Evolutionary conservation across 2,113 vertebrate genomes (phyloP), one percentile per base, ranked within the genome.

Genomic region (Malurus cyaneus): DNA sequence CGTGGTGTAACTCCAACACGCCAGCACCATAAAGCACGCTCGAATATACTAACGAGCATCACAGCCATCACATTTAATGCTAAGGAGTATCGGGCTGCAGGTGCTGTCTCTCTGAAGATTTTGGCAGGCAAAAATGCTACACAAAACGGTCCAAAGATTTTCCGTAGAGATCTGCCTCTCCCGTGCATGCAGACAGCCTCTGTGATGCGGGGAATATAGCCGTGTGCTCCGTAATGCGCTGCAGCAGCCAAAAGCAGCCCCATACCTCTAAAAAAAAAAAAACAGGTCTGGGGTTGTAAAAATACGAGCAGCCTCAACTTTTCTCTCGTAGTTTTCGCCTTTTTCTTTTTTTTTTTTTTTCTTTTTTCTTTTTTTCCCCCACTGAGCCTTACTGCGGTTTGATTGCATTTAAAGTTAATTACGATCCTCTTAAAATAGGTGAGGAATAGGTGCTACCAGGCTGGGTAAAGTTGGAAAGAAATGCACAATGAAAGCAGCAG

Each of bases 1-100:
- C 98, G 97, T 97, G 98, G 98, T 97, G 98, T 98, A 98, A 98
- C 98, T 97, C 96, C 98, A 98, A 98, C 97, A 97, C 95, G 97
- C 97, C 98, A 97, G 98, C 98, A 97, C 97, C 98, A 98, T 99
- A 99, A 98, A 98, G 98, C 98, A 98, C 97, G 97, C 98, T 98
- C 98, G 98, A 98, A 98, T 98, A 95, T 91, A 96, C 97, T 97
- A 98, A 98, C 98, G 98, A 98, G 98, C 98, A 97, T 97, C 97
- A 81, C 98, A 98, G 98, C 98, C 98, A 97, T 98, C 98, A 98
- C 98, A 98, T 98, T 98, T 98, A 98, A 99, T 98, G 98, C 97
- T 98, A 98, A 98, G 94, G 86, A 94, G 93, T 89, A 94, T 93
- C 79, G 80, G 80, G 96, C 94, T 97, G 97, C 97, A 98, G 97